Percentiles rank a stretch among this genome's conserved stretches.
Evolutionary conservation across 2,888 invertebrate species (phyloP).

Genomic region (Ennomos quercinarius): DNA sequence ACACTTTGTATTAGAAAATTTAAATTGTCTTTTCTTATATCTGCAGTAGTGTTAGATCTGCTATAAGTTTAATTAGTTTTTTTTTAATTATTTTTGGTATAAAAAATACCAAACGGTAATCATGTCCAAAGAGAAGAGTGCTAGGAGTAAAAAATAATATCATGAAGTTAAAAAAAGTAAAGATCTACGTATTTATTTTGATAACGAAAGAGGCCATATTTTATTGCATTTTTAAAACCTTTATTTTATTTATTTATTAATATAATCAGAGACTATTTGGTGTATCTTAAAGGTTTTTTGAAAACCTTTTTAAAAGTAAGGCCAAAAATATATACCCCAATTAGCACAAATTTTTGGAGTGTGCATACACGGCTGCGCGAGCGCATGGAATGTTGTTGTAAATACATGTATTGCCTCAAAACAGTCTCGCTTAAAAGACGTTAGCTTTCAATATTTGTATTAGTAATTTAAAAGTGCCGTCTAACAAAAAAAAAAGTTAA

Average conservation of each 20-base stretch:
- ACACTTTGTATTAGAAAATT: slow-evolving; percentile 33
- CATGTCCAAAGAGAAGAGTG: slow-evolving; percentile 77
- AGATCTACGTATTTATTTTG: slow-evolving; percentile 71
- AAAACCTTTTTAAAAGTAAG: slow-evolving; percentile 59
- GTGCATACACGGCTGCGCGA: slow-evolving; percentile 1
- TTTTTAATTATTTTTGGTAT: slow-evolving; percentile 59
- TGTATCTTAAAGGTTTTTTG: slow-evolving; percentile 51
- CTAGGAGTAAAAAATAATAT: slow-evolving; percentile 56
- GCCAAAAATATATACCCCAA: slow-evolving; percentile 65
- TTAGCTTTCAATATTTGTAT: slow-evolving; percentile 1
- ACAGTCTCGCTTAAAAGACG: slow-evolving; percentile 1
- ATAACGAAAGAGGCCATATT: slow-evolving; percentile 68
- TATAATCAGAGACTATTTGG: slow-evolving; percentile 45
- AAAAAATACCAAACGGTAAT: slow-evolving; percentile 65
- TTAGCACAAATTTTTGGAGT: slow-evolving; percentile 67
- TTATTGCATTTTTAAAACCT: slow-evolving; percentile 61
- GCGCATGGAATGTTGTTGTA: slow-evolving; percentile 18
- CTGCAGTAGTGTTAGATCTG: slow-evolving; percentile 57
- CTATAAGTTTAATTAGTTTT: slow-evolving; percentile 46
- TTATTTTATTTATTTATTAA: slow-evolving; percentile 56
- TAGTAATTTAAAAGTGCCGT: neutral
- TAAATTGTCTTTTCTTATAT: slow-evolving; percentile 34
- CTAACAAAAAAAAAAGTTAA: neutral
- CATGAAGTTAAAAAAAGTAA: slow-evolving; percentile 46
- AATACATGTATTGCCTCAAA: slow-evolving; percentile 10